These are phyloP conservation scores for Chaetorhynchus papuensis DNA, from an alignment of 2,113 vertebrate genomes.

Conservation along the genomic window DNA sequence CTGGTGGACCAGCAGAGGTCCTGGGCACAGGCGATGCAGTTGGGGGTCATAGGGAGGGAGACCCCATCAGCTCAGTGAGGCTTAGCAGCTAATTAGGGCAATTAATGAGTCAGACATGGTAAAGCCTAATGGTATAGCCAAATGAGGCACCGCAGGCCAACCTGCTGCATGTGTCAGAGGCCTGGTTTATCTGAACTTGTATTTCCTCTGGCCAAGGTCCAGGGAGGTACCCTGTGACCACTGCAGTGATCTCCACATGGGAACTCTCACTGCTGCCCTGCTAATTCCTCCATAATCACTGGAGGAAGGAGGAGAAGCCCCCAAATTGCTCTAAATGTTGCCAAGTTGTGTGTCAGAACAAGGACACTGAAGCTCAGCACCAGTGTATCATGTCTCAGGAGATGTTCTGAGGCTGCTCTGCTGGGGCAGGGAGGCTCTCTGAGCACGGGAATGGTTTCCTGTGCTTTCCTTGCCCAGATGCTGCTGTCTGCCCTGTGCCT, in stretches of 20 bases:
- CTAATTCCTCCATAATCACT: background rate
- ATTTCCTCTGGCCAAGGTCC: background rate
- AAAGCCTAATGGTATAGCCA: background rate
- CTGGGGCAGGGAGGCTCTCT: background rate
- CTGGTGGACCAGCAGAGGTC: background rate
- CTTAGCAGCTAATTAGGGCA: background rate
- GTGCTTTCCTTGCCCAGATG: background rate
- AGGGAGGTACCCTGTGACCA: background rate
- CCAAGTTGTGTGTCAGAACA: background rate
- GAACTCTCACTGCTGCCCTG: background rate
- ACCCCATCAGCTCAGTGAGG: background rate
- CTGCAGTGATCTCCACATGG: background rate
- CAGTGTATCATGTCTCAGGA: fast-evolving
- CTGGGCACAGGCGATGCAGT: background rate
- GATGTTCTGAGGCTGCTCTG: background rate
- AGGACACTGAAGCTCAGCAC: background rate
- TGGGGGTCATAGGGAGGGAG: background rate
- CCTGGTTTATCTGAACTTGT: background rate
- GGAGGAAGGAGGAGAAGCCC: background rate
- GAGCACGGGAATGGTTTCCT: background rate
- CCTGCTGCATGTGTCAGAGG: background rate
- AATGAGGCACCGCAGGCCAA: background rate
- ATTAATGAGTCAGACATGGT: background rate
- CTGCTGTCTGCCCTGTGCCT: background rate
- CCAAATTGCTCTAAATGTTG: background rate